Conservation (phyloP, 2,888 invertebrate genomes). For the Ceratothoa steindachneri region DNA sequence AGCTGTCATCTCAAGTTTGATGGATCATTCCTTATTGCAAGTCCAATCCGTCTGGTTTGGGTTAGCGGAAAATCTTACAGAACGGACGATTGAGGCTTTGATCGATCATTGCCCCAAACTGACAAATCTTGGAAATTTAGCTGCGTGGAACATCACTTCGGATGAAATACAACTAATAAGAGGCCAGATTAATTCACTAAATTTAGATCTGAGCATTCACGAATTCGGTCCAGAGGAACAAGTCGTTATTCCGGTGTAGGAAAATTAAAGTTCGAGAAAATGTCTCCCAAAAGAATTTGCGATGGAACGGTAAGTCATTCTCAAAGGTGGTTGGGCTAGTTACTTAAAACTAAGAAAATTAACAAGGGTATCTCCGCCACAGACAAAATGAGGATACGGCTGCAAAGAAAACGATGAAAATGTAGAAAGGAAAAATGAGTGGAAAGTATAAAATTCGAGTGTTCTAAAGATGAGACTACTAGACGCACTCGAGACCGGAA, state of each 20-base stretch:
- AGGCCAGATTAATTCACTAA: constrained; percentile 27
- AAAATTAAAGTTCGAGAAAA: no score
- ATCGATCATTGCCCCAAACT: constrained; percentile 38
- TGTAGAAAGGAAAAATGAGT: no score
- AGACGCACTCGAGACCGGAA: no score
- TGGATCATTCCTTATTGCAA: constrained; percentile 18
- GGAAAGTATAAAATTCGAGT: no score
- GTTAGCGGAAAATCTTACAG: constrained; percentile 28
- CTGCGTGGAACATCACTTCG: constrained; percentile 35
- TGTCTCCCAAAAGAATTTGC: no score
- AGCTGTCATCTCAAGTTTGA: constrained; percentile 18
- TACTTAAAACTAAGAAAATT: no score
- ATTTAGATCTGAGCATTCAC: constrained; percentile 37
- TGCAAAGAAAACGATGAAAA: no score
- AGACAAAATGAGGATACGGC: no score
- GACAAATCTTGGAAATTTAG: constrained; percentile 40
- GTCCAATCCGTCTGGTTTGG: constrained; percentile 43
- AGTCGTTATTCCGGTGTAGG: background rate
- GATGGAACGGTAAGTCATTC: no score
- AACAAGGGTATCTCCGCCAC: no score
- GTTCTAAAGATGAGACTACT: no score
- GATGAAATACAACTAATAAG: constrained; percentile 34
- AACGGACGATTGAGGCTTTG: constrained; percentile 25
- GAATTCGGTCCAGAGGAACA: constrained; percentile 30
- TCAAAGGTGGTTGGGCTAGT: no score